Conservation (phyloP, 2,113 vertebrate species). For the Ptychochromis oligacanthus region DNA sequence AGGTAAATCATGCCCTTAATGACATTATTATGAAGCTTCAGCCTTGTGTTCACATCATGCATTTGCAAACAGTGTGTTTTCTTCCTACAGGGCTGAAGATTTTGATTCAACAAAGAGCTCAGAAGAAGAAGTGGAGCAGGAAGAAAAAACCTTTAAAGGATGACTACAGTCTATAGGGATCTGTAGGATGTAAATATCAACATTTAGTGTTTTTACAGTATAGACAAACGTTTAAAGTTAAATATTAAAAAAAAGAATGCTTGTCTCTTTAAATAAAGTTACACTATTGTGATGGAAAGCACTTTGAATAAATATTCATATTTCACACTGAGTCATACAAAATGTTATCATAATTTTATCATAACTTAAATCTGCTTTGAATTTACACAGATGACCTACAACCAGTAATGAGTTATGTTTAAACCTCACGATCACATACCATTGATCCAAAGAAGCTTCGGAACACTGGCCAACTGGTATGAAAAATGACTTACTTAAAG, state of each 20-base stretch:
- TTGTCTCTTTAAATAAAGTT: not conserved
- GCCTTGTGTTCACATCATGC: not conserved
- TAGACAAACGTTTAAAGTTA: not conserved
- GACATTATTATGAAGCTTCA: not conserved
- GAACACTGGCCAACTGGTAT: not conserved
- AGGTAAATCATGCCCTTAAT: not conserved
- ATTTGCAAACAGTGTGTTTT: not conserved
- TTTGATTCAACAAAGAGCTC: slow-evolving; percentile 47
- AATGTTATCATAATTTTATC: not conserved
- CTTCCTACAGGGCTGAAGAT: slow-evolving; percentile 60
- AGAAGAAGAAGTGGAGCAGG: slow-evolving; percentile 50
- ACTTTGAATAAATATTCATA: not conserved
- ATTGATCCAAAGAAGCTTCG: not conserved
- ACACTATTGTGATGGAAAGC: not conserved
- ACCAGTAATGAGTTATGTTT: not conserved
- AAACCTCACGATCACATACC: not conserved
- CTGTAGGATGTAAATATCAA: slow-evolving; percentile 7
- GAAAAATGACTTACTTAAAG: not conserved
- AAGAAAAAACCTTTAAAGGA: slow-evolving; percentile 25
- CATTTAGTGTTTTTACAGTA: slow-evolving; percentile 13
- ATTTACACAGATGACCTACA: not conserved
- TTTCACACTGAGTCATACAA: not conserved
- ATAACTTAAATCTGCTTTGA: not conserved
- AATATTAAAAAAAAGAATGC: not conserved
- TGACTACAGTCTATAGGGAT: not conserved